phyloP scores from a whole-genome alignment of 2,888 invertebrate genomes.

The Camptogramma bilineatum region DNA sequence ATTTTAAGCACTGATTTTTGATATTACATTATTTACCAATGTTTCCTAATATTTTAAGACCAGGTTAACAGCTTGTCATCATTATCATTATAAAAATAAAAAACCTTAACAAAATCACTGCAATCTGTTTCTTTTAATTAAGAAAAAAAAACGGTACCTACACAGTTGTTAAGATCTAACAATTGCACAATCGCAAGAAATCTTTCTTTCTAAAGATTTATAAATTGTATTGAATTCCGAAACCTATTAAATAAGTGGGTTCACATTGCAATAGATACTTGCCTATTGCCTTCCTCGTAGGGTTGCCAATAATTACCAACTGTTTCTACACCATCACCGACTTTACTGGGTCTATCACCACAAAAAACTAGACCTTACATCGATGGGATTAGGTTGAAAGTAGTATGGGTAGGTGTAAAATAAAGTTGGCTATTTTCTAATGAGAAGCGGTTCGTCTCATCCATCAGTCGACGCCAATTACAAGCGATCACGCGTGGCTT shows the following conservation, averaged over 20 bases:
- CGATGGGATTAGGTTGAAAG: constrained; percentile 35
- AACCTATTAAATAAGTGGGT: constrained; percentile 42
- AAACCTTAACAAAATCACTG: no score
- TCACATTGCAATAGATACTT: constrained; percentile 40
- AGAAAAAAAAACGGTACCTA: neutral
- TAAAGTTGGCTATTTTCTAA: constrained; percentile 56
- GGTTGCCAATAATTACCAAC: constrained; percentile 61
- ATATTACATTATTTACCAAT: no score
- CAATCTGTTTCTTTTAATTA: neutral
- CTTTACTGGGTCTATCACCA: neutral
- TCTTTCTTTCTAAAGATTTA: constrained; percentile 26
- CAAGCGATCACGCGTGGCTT: constrained; percentile 74
- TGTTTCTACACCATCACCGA: constrained; percentile 48
- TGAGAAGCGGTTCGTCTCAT: constrained; percentile 62
- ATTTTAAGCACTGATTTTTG: no score
- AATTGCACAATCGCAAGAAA: constrained; percentile 29
- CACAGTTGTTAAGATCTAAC: neutral
- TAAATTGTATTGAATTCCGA: constrained; percentile 40
- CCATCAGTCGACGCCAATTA: constrained; percentile 71
- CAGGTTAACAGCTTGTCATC: no score
- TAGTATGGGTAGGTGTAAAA: constrained; percentile 24
- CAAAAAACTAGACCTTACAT: constrained; percentile 24
- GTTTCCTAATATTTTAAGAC: no score
- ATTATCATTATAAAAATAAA: no score
- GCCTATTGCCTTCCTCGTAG: constrained; percentile 51